Conservation (phyloP, 2,797 vertebrate species). For the Poecilia picta region DNA sequence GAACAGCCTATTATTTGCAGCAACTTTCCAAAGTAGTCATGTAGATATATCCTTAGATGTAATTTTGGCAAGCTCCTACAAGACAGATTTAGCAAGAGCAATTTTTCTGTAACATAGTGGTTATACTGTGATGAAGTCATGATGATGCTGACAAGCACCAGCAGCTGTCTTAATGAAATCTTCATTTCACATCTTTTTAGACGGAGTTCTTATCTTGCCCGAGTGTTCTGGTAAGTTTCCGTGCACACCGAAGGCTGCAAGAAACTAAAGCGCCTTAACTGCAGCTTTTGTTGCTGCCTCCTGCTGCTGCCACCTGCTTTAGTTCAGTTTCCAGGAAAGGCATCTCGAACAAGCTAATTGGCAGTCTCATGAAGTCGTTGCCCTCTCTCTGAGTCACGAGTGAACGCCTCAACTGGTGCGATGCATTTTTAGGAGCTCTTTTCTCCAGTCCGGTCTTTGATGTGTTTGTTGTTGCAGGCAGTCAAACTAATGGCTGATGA, state of each 20-base stretch:
- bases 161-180: constrained; percentile 5
- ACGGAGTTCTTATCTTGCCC: neutral
- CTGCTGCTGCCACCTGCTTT: constrained; percentile 11
- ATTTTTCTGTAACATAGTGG: neutral
- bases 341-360: neutral
- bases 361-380: neutral
- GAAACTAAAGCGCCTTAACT: constrained; percentile 14
- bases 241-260: neutral
- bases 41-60: neutral
- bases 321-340: constrained; percentile 10
- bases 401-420: neutral
- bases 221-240: neutral
- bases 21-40: neutral
- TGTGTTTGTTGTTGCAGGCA: constrained; percentile 2
- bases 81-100: neutral
- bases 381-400: neutral
- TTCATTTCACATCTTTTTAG: neutral
- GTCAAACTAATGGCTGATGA: constrained; percentile 2
- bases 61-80: neutral
- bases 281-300: constrained; percentile 9
- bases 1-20: neutral
- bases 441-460: neutral
- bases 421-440: neutral
- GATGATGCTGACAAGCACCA: neutral
- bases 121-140: neutral